Percentiles rank a stretch among this genome's conserved stretches.
Evolutionary conservation across 2,113 vertebrate species (phyloP).

Genomic region (Ptychochromis oligacanthus): DNA sequence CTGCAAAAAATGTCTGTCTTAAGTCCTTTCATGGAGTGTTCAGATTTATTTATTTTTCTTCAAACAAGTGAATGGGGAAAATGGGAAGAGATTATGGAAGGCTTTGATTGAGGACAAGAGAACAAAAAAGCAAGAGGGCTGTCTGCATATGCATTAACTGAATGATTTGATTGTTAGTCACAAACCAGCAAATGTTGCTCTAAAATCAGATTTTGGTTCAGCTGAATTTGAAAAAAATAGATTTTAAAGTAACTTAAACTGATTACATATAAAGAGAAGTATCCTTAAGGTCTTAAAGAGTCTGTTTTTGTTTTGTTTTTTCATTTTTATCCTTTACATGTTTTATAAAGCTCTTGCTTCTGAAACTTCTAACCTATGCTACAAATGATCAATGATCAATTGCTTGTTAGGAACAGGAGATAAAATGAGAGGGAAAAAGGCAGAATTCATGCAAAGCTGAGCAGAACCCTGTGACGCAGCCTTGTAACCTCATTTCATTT

Average conservation of each 20-base stretch:
- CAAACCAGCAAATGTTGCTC: neutral
- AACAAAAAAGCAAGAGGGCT: neutral
- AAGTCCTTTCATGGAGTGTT: constrained; percentile 24
- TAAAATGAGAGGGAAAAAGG: neutral
- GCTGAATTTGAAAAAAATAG: neutral
- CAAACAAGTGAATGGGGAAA: constrained; percentile 21
- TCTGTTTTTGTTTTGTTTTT: neutral
- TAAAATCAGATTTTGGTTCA: neutral
- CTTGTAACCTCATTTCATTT: constrained; percentile 30
- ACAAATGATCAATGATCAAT: neutral
- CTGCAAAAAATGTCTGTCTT: constrained; percentile 39
- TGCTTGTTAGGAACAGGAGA: neutral
- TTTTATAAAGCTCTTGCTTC: neutral
- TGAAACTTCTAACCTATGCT: neutral
- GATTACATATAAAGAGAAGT: neutral
- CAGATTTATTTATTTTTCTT: constrained; percentile 6
- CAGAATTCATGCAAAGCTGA: constrained; percentile 17
- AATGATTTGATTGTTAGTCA: neutral
- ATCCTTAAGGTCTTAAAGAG: neutral
- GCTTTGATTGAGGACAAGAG: neutral
- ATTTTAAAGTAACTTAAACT: neutral
- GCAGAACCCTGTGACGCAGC: constrained; percentile 3
- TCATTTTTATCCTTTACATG: neutral
- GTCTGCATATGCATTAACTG: neutral
- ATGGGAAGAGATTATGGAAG: neutral